Base-by-base conservation (phyloP, 2,797 vertebrate species). In the Brachyalestes nurse region DNA sequence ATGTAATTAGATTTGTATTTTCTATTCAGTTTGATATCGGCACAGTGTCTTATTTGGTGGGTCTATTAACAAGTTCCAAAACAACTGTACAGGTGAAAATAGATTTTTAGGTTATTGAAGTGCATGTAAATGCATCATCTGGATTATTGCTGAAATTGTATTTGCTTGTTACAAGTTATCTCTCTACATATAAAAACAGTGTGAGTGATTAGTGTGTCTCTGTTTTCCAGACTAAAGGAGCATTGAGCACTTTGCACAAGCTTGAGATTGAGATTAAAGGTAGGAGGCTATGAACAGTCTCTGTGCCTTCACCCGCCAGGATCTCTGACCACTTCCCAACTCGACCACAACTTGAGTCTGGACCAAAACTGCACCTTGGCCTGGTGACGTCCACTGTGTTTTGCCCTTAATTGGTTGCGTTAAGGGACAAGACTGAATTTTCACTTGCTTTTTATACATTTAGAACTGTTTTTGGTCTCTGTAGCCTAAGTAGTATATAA, bases 161-260 rank as follows among this genome's bases (percentile, higher is more conserved):
- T 17, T 55, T 55, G 3, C 17, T 19, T 17, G 14, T 19, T 55
- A 16, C 58, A 61, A 7, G 9, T 8, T 73, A 8, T 47, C 16
- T 61, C 5, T 21, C 6, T n/a, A 13, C 10, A 17, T 60, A 10
- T 25, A 4, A 73, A 19, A 0, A 66, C 49, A 42, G 9, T 34
- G 45, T 3, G 42, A 21, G 4, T 79, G 49, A n/a, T 60, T 42
- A 2, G 13, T 60, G 25, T 83, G 53, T 84, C 47, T 90, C 42
- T 75, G 0, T 75, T 58, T 87, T 77, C 47, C 84, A 94, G 92
- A 88, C 55, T 93, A 81, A 93, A 94, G 91, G 93, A 94, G 72
- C 93, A 93, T 75, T 93, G 87, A 93, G 83, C 83, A 83, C 89
- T 89, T 88, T 88, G 72, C 71, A 83, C 82, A 23, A 70, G 65